These are phyloP conservation scores for Carassius gibelio DNA, from an alignment of 2,113 vertebrate species.

Conservation along the genomic window DNA sequence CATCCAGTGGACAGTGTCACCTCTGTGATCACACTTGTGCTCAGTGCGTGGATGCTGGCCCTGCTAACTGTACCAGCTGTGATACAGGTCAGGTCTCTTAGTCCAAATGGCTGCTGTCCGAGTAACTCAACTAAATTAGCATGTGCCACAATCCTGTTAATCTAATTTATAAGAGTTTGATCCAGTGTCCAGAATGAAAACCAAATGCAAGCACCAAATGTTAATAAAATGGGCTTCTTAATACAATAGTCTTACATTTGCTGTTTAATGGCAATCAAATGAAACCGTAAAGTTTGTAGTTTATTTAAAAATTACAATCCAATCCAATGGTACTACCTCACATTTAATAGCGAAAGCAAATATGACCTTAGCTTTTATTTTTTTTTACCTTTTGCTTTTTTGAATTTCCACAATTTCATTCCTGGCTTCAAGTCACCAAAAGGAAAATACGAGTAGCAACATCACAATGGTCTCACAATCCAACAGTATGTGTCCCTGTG, in stretches of 20 bases:
- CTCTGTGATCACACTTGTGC: slow-evolving; percentile 88
- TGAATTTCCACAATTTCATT: neutral
- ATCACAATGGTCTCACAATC: neutral
- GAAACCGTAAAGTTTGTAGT: neutral
- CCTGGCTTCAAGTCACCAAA: neutral
- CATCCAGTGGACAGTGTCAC: slow-evolving; percentile 79
- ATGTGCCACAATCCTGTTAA: neutral
- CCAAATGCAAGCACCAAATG: neutral
- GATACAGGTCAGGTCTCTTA: slow-evolving; percentile 78
- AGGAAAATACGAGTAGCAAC: neutral
- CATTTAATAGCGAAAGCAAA: neutral
- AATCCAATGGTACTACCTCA: neutral
- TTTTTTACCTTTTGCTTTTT: neutral
- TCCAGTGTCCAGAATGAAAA: neutral
- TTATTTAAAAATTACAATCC: neutral
- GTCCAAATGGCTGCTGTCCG: neutral
- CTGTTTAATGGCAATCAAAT: neutral
- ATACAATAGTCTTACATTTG: neutral
- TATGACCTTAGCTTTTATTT: neutral
- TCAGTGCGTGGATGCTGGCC: slow-evolving; percentile 80
- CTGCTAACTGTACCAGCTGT: slow-evolving; percentile 83
- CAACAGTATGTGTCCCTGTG: neutral
- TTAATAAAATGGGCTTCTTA: neutral
- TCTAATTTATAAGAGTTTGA: neutral
- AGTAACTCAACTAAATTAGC: neutral